Evolutionary conservation across 2,797 vertebrate genomes (phyloP).

Genomic region (Acrocephalus scirpaceus): DNA sequence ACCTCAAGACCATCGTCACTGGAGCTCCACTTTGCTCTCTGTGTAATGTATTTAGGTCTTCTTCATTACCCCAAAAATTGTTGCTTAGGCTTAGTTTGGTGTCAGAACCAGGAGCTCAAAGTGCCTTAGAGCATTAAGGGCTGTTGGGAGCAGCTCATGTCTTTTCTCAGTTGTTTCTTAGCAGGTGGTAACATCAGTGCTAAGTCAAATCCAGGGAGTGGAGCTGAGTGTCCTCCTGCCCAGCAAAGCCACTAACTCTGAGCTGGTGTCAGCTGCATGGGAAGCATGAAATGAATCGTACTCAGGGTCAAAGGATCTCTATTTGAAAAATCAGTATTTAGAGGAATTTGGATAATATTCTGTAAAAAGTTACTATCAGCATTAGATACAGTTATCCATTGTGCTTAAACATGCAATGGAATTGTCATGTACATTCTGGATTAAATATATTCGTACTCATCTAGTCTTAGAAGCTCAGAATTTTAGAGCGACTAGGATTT

Average conservation of each 20-base stretch:
- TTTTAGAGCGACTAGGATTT: background rate
- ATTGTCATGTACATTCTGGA: background rate
- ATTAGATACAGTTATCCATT: background rate
- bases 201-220: background rate
- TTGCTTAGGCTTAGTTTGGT: background rate
- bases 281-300: background rate
- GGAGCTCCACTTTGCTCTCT: background rate
- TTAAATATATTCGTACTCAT: background rate
- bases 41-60: background rate
- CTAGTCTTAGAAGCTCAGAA: background rate
- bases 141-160: background rate
- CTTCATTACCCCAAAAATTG: background rate
- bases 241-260: background rate
- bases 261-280: background rate
- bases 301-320: background rate
- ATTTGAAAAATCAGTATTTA: background rate
- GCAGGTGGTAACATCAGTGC: background rate
- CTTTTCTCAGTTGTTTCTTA: background rate
- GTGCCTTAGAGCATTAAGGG: background rate
- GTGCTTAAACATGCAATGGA: background rate
- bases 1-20: background rate
- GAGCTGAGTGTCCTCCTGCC: background rate
- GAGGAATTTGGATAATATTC: background rate
- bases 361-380: background rate
- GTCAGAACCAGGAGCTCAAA: background rate